Evolutionary conservation across 2,797 vertebrate genomes (phyloP), one percentile per base, ranked within the genome.

Genomic region (Bovichtus variegatus): DNA sequence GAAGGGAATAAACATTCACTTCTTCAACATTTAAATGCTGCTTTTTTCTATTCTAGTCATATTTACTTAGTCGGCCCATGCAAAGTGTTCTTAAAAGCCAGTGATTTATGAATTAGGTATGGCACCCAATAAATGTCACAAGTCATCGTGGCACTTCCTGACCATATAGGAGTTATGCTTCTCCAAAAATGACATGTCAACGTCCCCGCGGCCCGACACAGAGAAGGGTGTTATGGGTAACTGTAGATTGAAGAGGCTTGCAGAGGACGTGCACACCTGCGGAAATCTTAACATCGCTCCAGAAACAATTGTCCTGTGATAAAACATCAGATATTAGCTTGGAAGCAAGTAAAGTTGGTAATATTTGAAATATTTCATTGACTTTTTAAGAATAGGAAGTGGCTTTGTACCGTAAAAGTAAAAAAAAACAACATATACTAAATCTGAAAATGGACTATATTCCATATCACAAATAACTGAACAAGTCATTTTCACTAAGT

Each of bases 21-120:
- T n/a, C 58, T 29, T 54, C 2, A 9, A 16, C 43, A 11, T 55
- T 21, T 63, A 25, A 67, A 40, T 59, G 38, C 7, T 16, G 21
- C 21, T 59, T 10, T 71, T 18, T 8, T n/a, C 16, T n/a, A n/a
- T n/a, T n/a, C n/a, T n/a, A n/a, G n/a, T n/a, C n/a, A n/a, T n/a
- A n/a, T n/a, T n/a, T n/a, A n/a, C n/a, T 59, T 31, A 47, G 21
- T 51, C 4, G 2, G 23, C 23, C n/a, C 21, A 57, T 31, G 34
- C 34, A 77, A 34, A 43, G 25, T 74, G 49, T 27, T 64, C 46
- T 74, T 57, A 50, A 78, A 71, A 72, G 44, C 38, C 27, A 44
- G 40, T 63, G 29, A 71, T 77, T 77, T 21, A 31, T 36, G 53
- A 74, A 74, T 67, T 27, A 55, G 53, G 25, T 53, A 50, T 61